phyloP scores from a whole-genome alignment of 2,797 vertebrate genomes.

The Spinus pinus region DNA sequence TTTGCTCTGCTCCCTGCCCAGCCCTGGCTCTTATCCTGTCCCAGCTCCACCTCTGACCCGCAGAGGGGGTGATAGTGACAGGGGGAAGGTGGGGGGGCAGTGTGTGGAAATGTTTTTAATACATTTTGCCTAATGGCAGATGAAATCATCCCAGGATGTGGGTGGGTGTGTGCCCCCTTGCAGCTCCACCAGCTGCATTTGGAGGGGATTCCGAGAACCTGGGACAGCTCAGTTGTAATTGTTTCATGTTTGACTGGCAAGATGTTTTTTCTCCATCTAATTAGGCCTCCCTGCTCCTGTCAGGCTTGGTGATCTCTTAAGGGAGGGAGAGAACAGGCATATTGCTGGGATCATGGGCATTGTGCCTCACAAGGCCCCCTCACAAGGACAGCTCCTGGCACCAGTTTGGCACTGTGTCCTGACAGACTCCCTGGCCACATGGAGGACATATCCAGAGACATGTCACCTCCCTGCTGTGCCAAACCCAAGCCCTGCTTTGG shows the following conservation, averaged over 20 bases:
- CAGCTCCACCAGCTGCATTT: not conserved
- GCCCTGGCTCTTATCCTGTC: conserved; percentile 4
- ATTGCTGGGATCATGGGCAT: not conserved
- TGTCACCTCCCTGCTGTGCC: not conserved
- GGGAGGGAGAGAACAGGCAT: not conserved
- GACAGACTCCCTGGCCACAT: not conserved
- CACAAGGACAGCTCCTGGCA: rapidly evolving
- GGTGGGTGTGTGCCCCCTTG: not conserved
- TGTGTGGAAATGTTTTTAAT: not conserved
- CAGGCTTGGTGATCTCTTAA: not conserved
- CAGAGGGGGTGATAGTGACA: not conserved
- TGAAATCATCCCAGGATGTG: not conserved
- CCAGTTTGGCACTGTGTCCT: not conserved
- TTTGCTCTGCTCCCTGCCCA: not conserved
- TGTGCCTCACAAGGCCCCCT: not conserved
- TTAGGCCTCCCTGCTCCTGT: not conserved
- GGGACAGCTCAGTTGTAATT: not conserved
- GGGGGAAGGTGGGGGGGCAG: not conserved
- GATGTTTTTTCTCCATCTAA: not conserved
- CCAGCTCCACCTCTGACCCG: conserved; percentile 2
- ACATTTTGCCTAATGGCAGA: conserved; percentile 11
- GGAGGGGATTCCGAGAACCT: not conserved
- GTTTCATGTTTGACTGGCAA: not conserved
- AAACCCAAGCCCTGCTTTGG: not conserved
- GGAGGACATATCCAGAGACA: not conserved